Evolutionary conservation across 2,888 invertebrate species (phyloP).

Genomic region (Mythimna vitellina): DNA sequence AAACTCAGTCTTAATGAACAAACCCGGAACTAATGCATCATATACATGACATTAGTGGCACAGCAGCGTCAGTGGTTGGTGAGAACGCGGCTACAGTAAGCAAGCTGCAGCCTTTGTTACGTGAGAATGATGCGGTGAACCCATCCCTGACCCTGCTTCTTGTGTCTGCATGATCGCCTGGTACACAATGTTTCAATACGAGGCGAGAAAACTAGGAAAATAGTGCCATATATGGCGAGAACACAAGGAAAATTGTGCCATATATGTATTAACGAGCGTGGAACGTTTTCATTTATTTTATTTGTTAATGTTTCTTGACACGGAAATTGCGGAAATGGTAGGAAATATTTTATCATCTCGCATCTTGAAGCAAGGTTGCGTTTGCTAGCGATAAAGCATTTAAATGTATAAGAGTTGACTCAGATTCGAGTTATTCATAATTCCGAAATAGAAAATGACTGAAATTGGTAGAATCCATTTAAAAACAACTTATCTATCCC

Average conservation of each 20-base stretch:
- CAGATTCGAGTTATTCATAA: background rate
- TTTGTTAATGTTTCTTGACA: background rate
- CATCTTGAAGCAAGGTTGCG: background rate
- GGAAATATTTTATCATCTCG: slow-evolving; percentile 3
- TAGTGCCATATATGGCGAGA: slow-evolving; percentile 28
- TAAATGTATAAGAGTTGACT: background rate
- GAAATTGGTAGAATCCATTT: slow-evolving; percentile 6
- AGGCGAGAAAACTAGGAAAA: slow-evolving; percentile 52
- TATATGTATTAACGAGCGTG: slow-evolving; percentile 46
- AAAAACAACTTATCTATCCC: slow-evolving; percentile 21
- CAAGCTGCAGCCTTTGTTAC: slow-evolving; percentile 60
- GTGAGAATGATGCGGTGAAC: slow-evolving; percentile 72
- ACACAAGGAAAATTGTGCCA: slow-evolving; percentile 54
- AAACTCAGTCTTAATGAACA: slow-evolving; percentile 35
- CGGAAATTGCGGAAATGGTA: slow-evolving; percentile 10
- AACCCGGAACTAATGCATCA: slow-evolving; percentile 76
- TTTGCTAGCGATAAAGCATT: background rate
- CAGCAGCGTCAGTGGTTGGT: slow-evolving; percentile 63
- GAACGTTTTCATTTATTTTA: slow-evolving; percentile 35
- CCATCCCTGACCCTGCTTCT: slow-evolving; percentile 64
- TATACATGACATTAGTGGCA: slow-evolving; percentile 72
- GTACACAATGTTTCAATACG: slow-evolving; percentile 49
- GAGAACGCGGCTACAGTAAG: slow-evolving; percentile 68
- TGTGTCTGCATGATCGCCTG: slow-evolving; percentile 65
- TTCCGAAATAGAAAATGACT: slow-evolving; percentile 21